phyloP scores from a whole-genome alignment of 2,888 invertebrate species.

The Hymenopus coronatus region DNA sequence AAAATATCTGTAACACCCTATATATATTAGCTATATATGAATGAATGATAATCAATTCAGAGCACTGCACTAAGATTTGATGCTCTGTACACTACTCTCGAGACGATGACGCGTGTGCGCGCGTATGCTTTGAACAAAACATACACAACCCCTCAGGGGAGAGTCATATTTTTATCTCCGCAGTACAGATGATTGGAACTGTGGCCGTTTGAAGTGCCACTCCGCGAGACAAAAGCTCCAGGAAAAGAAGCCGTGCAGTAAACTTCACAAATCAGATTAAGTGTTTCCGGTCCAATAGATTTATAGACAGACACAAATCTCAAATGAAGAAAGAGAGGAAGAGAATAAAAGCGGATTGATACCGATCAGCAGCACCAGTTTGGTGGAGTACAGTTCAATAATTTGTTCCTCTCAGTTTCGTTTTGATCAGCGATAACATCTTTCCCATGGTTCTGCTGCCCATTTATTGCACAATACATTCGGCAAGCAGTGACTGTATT shows the following conservation, averaged over 20 bases:
- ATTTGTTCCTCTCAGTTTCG: neutral
- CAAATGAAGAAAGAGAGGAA: neutral
- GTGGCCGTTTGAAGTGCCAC: neutral
- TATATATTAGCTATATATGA: too few species aligned
- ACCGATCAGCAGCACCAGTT: neutral
- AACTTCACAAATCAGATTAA: neutral
- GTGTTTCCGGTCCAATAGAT: neutral
- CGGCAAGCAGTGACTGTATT: neutral
- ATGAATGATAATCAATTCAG: too few species aligned
- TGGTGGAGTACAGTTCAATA: neutral
- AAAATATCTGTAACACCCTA: too few species aligned
- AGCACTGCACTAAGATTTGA: neutral
- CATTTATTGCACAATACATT: neutral
- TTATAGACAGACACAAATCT: neutral
- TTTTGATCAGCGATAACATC: neutral
- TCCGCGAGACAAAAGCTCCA: neutral
- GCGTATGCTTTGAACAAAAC: neutral
- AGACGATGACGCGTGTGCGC: neutral
- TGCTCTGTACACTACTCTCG: neutral
- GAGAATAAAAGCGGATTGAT: neutral
- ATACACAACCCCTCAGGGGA: neutral
- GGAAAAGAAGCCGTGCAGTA: neutral
- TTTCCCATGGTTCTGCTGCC: neutral
- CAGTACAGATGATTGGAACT: neutral
- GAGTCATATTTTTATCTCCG: neutral